Percentiles rank a stretch among this genome's conserved stretches.
Evolutionary conservation across 2,888 invertebrate genomes (phyloP).

Genomic region (Scaeva pyrastri): DNA sequence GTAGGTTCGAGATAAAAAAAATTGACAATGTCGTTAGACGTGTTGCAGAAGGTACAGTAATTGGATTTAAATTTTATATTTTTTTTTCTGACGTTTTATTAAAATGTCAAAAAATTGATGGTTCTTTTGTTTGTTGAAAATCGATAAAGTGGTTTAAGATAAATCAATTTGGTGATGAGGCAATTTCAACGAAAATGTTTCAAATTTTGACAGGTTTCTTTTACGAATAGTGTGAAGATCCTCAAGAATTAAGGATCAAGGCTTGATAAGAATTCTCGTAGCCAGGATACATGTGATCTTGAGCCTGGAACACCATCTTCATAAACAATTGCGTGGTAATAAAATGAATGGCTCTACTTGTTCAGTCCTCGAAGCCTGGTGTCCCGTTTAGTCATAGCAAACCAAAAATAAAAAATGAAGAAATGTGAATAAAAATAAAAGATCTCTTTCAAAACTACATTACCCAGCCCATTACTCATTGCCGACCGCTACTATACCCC

Average conservation of each 20-base stretch:
- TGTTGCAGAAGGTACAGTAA: conserved; percentile 37
- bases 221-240: too few relatives aligned
- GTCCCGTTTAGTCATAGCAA: conserved; percentile 63
- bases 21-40: conserved; percentile 37
- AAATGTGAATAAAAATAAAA: conserved; percentile 24
- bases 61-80: conserved; percentile 46
- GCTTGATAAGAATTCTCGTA: too few relatives aligned
- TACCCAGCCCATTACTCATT: conserved; percentile 71
- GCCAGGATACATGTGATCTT: neutral
- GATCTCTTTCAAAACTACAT: conserved; percentile 64
- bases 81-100: neutral
- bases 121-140: conserved; percentile 45
- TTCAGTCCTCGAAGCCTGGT: conserved; percentile 63
- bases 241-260: too few relatives aligned
- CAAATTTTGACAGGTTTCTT: neutral
- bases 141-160: conserved; percentile 17
- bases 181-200: neutral
- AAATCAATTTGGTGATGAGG: neutral
- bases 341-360: conserved; percentile 64
- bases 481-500: conserved; percentile 38
- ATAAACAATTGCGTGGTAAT: conserved; percentile 31
- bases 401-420: neutral
- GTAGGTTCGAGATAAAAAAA: conserved; percentile 49
- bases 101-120: conserved; percentile 60
- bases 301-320: neutral